A percentile compares a stretch with the other conserved stretches of the same genome.
Evolutionary conservation across 2,888 invertebrate genomes (phyloP).

Genomic region (Spialia ferax): DNA sequence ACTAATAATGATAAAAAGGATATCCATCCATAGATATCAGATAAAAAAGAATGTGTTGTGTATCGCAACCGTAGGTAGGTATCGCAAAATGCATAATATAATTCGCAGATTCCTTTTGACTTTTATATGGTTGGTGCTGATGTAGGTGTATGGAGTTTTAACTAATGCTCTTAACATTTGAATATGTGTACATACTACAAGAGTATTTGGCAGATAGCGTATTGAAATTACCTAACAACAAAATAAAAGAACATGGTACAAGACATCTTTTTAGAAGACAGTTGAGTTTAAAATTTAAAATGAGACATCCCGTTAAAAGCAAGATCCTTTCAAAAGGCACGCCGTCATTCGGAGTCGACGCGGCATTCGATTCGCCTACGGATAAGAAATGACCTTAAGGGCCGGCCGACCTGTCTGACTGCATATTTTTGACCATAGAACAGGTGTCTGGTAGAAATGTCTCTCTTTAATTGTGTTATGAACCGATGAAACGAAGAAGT

Average conservation of each 20-base stretch:
- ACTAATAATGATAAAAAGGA: conserved; percentile 2
- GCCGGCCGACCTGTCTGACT: conserved; percentile 74
- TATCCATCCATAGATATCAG: too few relatives aligned
- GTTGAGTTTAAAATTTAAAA: too few relatives aligned
- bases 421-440: conserved; percentile 64
- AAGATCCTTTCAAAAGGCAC: conserved; percentile 31
- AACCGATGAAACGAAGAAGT: too few relatives aligned
- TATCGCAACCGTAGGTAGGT: not conserved
- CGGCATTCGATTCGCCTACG: conserved; percentile 68
- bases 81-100: not conserved
- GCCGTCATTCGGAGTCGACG: conserved; percentile 32
- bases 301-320: not conserved
- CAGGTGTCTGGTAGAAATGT: conserved; percentile 22
- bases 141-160: too few relatives aligned
- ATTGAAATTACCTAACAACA: too few relatives aligned
- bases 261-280: too few relatives aligned
- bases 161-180: too few relatives aligned
- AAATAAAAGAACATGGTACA: too few relatives aligned
- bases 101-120: too few relatives aligned
- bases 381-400: conserved; percentile 78
- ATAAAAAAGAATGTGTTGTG: not conserved
- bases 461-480: not conserved
- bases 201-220: too few relatives aligned
- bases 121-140: too few relatives aligned
- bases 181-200: too few relatives aligned